These are phyloP conservation scores for Crypturellus undulatus DNA, from an alignment of 2,113 vertebrate genomes.

Conservation along the genomic window DNA sequence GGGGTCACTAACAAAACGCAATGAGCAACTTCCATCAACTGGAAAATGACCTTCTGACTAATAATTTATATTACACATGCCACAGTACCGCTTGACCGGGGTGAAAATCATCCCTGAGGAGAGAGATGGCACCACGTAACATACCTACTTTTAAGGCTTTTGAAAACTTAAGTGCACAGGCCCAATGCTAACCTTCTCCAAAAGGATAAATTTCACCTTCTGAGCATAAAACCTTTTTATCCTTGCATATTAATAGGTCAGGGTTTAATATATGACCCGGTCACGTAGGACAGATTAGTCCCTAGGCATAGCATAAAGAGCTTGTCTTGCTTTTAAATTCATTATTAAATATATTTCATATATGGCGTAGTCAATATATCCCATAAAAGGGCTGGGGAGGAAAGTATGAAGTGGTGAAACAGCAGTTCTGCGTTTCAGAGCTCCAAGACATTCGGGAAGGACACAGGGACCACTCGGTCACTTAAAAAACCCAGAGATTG, in stretches of 20 bases:
- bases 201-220: slow-evolving; percentile 55
- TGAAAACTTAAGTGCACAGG: slow-evolving; percentile 59
- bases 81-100: not conserved
- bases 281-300: slow-evolving; percentile 19
- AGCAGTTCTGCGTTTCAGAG: not conserved
- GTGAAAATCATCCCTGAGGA: slow-evolving; percentile 50
- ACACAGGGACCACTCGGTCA: not conserved
- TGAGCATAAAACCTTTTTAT: slow-evolving; percentile 19
- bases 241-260: slow-evolving; percentile 54
- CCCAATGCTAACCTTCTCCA: slow-evolving; percentile 48
- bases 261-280: slow-evolving; percentile 26
- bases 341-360: slow-evolving; percentile 34
- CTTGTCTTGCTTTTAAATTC: slow-evolving; percentile 32
- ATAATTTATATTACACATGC: not conserved
- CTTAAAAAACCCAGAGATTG: not conserved
- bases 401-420: not conserved
- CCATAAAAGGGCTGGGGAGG: not conserved
- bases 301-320: slow-evolving; percentile 28
- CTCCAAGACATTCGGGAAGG: not conserved
- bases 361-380: slow-evolving; percentile 28
- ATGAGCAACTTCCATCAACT: not conserved
- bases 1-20: not conserved
- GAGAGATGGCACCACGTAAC: slow-evolving; percentile 57
- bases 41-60: slow-evolving; percentile 5
- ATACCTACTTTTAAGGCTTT: slow-evolving; percentile 62